A percentile compares a stretch with the other conserved stretches of the same genome.
Evolutionary conservation across 2,888 invertebrate genomes (phyloP).

Genomic region (Thera britannica): DNA sequence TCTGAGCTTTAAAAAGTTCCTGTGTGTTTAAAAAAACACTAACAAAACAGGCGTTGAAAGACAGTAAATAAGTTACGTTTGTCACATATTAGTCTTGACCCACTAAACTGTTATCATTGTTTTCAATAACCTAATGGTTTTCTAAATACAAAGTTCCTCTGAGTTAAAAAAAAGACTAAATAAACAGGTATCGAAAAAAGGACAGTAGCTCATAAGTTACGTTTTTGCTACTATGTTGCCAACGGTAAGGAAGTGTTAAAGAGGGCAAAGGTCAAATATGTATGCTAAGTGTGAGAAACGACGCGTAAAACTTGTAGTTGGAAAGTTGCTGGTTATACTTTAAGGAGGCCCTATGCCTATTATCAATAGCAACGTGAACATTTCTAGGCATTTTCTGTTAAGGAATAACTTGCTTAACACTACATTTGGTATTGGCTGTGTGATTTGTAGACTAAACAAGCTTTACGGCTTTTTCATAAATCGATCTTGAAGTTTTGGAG

Average conservation of each 20-base stretch:
- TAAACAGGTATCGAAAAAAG: not conserved
- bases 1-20: too few relatives aligned
- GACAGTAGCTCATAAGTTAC: slow-evolving; percentile 7
- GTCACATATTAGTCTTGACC: too few relatives aligned
- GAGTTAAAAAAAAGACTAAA: not conserved
- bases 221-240: slow-evolving; percentile 14
- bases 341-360: too few relatives aligned
- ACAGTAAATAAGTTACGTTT: too few relatives aligned
- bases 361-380: too few relatives aligned
- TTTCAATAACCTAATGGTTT: too few relatives aligned
- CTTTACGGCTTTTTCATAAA: too few relatives aligned
- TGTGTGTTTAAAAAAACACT: too few relatives aligned
- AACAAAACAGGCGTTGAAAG: too few relatives aligned
- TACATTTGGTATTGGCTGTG: not conserved
- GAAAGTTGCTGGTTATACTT: slow-evolving; percentile 15
- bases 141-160: not conserved
- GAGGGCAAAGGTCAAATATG: slow-evolving; percentile 27
- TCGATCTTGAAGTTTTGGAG: too few relatives aligned
- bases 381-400: too few relatives aligned
- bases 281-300: slow-evolving; percentile 31
- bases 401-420: not conserved
- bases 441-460: not conserved
- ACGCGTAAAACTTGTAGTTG: slow-evolving; percentile 12
- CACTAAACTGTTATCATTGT: too few relatives aligned
- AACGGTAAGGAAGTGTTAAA: slow-evolving; percentile 15